Evolutionary conservation across 2,113 vertebrate genomes (phyloP).

Genomic region (Paraplagusia blochii): DNA sequence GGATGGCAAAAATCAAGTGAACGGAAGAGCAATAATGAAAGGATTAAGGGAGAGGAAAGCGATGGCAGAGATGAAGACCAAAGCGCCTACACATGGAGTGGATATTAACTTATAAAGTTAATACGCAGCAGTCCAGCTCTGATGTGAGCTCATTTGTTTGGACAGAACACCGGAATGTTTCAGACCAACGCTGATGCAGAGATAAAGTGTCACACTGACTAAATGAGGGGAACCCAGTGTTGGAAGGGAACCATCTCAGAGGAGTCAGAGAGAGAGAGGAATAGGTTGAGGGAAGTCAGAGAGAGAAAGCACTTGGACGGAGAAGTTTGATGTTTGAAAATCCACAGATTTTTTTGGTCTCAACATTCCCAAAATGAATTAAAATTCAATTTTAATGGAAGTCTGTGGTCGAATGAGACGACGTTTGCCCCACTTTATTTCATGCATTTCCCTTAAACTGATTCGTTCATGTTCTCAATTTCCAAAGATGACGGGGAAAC

Average conservation of each 20-base stretch:
- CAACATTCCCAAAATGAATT: too few species aligned
- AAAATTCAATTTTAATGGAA: too few species aligned
- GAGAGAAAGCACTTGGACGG: too few species aligned
- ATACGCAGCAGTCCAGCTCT: slow-evolving; percentile 54
- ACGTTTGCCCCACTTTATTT: too few species aligned
- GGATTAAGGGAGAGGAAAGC: slow-evolving; percentile 4
- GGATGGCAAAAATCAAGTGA: slow-evolving; percentile 4
- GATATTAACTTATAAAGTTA: slow-evolving; percentile 67
- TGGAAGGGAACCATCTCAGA: slow-evolving; percentile 45
- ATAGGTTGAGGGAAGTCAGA: slow-evolving; percentile 9
- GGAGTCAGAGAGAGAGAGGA: slow-evolving; percentile 14
- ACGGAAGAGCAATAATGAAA: slow-evolving; percentile 14
- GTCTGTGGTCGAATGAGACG: too few species aligned
- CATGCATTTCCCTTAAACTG: too few species aligned
- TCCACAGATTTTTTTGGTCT: too few species aligned
- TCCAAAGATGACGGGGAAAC: too few species aligned
- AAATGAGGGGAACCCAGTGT: slow-evolving; percentile 35
- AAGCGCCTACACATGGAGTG: slow-evolving; percentile 59
- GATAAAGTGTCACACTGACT: slow-evolving; percentile 60
- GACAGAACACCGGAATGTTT: slow-evolving; percentile 72
- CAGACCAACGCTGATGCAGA: slow-evolving; percentile 68
- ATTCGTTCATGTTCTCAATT: too few species aligned
- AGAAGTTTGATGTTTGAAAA: too few species aligned
- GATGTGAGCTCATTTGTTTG: slow-evolving; percentile 75
- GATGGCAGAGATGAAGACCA: slow-evolving; percentile 25